Evolutionary conservation across 2,888 invertebrate species (phyloP), one percentile per base, ranked within the genome.

Genomic region (Drosophila anomalata): DNA sequence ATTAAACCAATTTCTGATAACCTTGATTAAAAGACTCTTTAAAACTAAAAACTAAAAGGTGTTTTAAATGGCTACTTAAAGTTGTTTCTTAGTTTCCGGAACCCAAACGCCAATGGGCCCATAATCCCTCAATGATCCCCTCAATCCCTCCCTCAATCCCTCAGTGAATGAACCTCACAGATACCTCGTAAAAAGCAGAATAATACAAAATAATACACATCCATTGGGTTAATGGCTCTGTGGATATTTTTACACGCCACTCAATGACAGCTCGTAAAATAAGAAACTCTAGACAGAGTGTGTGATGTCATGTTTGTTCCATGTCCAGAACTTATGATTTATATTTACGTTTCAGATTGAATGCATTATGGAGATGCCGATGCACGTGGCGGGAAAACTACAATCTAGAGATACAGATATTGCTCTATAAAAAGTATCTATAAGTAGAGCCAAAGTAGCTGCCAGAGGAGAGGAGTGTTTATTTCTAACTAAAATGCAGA

Each of bases 221-320:
- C 26, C 17, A 44, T 67, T 67, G 55, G 11, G 51, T 53, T 42
- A 20, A 42, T 42, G 41, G 41, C 39, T 29, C 24, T 44, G 55
- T 20, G 20, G 58, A 52, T 61, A 36, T 46, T 41, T 41, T 39
- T 47, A 54, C 33, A 44, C 31, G 54, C 33, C 24, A 48, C 62
- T 53, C 55, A 41, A 42, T 60, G 68, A 36, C 70, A 50, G 70
- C 55, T 57, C 53, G 33, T 68, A 68, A 66, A 68, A 66, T 56
- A 68, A 52, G 41, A 6, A 36, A 36, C 57, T 48, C 68, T 66
- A 54, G 65, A 55, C 26, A 46, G 48, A 46, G 56, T 57, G 56
- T 66, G 67, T 66, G 57, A 66, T 68, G 67, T 68, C 66, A 56
- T 66, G 56, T 66, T 39, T n/a, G 57, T 47, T 66, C 31, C 66